Evolutionary conservation across 1,140 invertebrate species (phyloP).

Genomic region (Gonioctena quinquepunctata): DNA sequence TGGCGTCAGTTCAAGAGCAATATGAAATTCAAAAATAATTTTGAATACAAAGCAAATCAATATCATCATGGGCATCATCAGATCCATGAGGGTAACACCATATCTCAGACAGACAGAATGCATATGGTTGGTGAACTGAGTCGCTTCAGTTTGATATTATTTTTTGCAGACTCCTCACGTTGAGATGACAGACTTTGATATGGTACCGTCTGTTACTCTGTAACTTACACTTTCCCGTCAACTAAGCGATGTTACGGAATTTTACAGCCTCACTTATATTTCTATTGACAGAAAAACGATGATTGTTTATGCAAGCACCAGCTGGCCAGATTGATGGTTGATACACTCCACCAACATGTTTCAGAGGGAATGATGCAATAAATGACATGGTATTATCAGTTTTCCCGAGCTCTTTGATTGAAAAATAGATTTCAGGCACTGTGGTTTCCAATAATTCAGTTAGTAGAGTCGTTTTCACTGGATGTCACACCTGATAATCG

Average conservation of each 20-base stretch:
- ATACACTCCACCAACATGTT: no score
- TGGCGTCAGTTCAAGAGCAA: no score
- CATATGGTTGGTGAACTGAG: neutral
- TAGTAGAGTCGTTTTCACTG: no score
- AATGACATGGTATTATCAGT: no score
- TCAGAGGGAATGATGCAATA: no score
- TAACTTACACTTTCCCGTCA: neutral
- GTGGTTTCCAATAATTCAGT: no score
- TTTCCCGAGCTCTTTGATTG: no score
- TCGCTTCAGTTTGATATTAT: neutral
- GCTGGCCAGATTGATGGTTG: slow-evolving; percentile 3
- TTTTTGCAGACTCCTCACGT: neutral
- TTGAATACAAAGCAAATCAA: neutral
- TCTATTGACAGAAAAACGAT: neutral
- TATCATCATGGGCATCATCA: neutral
- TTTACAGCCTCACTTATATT: neutral
- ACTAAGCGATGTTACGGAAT: neutral
- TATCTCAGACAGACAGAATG: neutral
- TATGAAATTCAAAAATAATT: neutral
- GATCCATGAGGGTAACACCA: neutral
- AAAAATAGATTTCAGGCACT: no score
- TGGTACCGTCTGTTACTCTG: neutral
- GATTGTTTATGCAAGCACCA: neutral
- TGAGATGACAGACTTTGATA: neutral
- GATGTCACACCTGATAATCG: no score